Percentiles rank a stretch among this genome's conserved stretches.
Conservation (phyloP, 2,888 invertebrate genomes). For the Tachina fera region DNA sequence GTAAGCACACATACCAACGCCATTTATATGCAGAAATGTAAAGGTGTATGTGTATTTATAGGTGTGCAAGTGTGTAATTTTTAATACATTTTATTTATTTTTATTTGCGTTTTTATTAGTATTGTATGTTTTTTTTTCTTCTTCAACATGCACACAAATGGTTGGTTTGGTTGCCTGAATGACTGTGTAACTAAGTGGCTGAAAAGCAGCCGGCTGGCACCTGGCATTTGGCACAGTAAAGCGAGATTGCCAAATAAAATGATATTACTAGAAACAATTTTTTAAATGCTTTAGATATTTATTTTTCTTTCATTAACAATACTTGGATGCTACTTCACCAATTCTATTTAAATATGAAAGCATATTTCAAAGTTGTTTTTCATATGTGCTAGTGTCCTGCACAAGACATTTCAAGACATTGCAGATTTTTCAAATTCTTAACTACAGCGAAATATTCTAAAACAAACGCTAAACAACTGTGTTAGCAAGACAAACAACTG, state of each 20-base stretch:
- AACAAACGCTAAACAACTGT: no score
- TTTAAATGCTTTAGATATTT: no score
- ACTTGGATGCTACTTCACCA: no score
- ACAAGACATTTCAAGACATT: no score
- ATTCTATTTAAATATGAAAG: no score
- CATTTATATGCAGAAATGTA: not conserved
- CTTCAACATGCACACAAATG: constrained; percentile 36
- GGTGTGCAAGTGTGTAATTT: constrained; percentile 22
- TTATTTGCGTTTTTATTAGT: constrained; percentile 8
- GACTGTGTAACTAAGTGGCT: constrained; percentile 18
- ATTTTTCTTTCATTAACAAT: no score
- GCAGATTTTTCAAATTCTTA: no score
- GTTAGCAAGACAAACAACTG: no score
- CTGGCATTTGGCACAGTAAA: constrained; percentile 6
- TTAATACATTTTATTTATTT: constrained; percentile 37
- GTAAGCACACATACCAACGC: not conserved
- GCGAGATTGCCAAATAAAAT: not conserved
- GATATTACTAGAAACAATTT: no score
- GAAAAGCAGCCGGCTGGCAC: constrained; percentile 26
- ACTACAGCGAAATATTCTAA: no score
- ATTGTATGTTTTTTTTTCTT: constrained; percentile 20
- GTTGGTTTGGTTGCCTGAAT: constrained; percentile 18
- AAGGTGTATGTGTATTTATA: not conserved
- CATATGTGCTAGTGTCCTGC: no score
- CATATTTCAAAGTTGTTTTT: no score